phyloP scores from a whole-genome alignment of 2,888 invertebrate species.

The Patella pellucida region DNA sequence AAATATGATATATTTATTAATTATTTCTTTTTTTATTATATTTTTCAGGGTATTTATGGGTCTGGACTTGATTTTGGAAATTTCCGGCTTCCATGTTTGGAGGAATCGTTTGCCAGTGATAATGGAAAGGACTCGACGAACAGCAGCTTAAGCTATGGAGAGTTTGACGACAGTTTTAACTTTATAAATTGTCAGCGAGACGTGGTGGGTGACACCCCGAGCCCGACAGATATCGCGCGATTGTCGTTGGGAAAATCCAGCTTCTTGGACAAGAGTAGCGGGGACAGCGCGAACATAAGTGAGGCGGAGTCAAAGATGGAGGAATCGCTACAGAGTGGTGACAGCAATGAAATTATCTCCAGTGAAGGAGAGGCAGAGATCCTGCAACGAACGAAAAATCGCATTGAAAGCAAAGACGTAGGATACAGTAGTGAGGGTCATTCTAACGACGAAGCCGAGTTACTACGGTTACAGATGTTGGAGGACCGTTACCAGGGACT shows the following conservation, averaged over 20 bases:
- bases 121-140: constrained; percentile 16
- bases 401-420: constrained; percentile 55
- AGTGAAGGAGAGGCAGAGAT: constrained; percentile 35
- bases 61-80: constrained; percentile 35
- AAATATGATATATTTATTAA: neutral
- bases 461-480: constrained; percentile 41
- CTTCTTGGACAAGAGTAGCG: constrained; percentile 50
- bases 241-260: constrained; percentile 9
- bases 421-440: constrained; percentile 72
- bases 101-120: constrained; percentile 25
- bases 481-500: constrained; percentile 38
- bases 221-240: neutral
- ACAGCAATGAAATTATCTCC: constrained; percentile 24
- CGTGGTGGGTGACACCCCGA: constrained; percentile 1
- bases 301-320: constrained; percentile 59
- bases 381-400: constrained; percentile 17
- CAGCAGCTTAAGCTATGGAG: constrained; percentile 1
- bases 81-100: constrained; percentile 36
- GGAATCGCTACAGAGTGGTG: constrained; percentile 27
- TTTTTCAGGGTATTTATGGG: constrained; percentile 32
- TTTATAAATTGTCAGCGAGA: constrained; percentile 8
- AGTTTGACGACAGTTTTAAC: constrained; percentile 5
- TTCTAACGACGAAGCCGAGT: constrained; percentile 66
- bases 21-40: neutral
- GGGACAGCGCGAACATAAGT: constrained; percentile 61